Conservation (phyloP, 1,140 invertebrate genomes). For the Octopus sinensis region DNA sequence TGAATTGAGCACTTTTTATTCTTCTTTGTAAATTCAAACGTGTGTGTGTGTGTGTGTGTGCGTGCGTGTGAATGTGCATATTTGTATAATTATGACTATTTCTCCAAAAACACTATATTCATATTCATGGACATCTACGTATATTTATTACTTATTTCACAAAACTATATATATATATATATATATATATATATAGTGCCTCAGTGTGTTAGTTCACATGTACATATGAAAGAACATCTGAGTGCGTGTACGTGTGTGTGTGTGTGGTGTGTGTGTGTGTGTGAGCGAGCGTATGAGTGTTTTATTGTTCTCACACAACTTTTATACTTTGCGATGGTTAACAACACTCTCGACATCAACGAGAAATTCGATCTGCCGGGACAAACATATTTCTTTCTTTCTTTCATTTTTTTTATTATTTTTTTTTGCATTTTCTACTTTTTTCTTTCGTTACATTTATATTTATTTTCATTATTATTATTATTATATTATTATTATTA, state of each 20-base stretch:
- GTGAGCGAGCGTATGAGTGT: background rate
- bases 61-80: background rate
- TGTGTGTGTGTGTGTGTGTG: slow-evolving; percentile 2
- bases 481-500: too few species aligned
- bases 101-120: background rate
- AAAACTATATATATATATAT: too few species aligned
- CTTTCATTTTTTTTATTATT: too few species aligned
- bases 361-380: too few species aligned
- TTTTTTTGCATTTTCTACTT: too few species aligned
- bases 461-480: too few species aligned
- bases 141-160: background rate
- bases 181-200: too few species aligned
- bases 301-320: too few species aligned
- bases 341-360: too few species aligned
- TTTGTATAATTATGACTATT: background rate
- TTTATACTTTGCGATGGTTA: too few species aligned
- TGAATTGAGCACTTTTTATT: background rate
- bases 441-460: too few species aligned
- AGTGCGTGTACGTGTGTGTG: background rate
- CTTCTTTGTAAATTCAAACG: background rate
- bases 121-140: background rate
- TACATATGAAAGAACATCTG: background rate
- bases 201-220: background rate
- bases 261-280: slow-evolving; percentile 1
- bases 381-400: too few species aligned